Evolutionary conservation across 2,888 invertebrate genomes (phyloP).

Genomic region (Synanthedon andrenaeformis): DNA sequence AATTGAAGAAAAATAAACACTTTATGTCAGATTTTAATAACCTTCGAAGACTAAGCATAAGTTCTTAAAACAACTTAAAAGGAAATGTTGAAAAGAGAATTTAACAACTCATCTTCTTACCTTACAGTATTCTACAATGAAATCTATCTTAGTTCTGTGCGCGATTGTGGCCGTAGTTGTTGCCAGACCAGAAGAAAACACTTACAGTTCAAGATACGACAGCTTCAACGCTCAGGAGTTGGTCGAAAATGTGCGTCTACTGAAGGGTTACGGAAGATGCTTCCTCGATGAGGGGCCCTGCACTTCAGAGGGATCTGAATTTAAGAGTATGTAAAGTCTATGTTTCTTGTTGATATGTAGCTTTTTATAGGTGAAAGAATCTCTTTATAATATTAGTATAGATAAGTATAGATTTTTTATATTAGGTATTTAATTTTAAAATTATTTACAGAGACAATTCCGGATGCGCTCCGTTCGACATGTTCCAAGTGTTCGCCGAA

Average conservation of each 20-base stretch:
- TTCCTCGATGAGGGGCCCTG: conserved; percentile 75
- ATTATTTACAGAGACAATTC: conserved; percentile 56
- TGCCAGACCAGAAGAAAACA: conserved; percentile 41
- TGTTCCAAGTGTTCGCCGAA: conserved; percentile 72
- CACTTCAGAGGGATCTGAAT: conserved; percentile 76
- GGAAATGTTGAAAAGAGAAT: too few relatives aligned
- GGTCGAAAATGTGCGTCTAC: conserved; percentile 72
- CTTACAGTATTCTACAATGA: conserved; percentile 22
- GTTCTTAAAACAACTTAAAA: too few relatives aligned
- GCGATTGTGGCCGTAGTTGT: conserved; percentile 27
- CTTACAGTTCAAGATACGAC: conserved; percentile 76
- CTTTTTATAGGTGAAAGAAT: too few relatives aligned
- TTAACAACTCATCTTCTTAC: too few relatives aligned
- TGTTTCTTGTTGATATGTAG: too few relatives aligned
- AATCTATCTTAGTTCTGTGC: conserved; percentile 22
- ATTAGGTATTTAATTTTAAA: background rate
- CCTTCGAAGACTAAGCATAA: too few relatives aligned
- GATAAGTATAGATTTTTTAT: background rate
- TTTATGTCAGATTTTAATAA: too few relatives aligned
- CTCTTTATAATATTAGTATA: too few relatives aligned
- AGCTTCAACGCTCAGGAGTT: conserved; percentile 76
- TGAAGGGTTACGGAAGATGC: conserved; percentile 78
- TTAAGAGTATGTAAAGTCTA: conserved; percentile 72
- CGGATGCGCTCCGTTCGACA: conserved; percentile 69
- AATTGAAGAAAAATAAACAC: too few relatives aligned